Conservation (phyloP, 2,888 invertebrate species). For the Copidosoma aretas region DNA sequence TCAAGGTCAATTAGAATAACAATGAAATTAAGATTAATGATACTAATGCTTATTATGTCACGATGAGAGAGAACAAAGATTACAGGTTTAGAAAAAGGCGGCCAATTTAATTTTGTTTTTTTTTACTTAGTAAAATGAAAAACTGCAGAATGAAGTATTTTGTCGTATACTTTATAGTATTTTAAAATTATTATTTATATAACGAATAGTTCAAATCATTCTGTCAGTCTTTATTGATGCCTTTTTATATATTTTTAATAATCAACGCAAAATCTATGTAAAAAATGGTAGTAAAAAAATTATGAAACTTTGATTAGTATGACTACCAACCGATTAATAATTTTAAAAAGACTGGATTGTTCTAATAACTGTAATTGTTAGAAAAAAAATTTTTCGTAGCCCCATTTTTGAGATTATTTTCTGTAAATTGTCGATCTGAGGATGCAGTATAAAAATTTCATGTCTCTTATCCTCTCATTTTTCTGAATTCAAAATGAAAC, state of each 20-base stretch:
- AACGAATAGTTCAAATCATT: too few species aligned
- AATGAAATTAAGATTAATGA: conserved; percentile 33
- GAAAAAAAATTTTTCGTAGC: conserved; percentile 50
- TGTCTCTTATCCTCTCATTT: conserved; percentile 52
- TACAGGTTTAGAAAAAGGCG: conserved; percentile 1
- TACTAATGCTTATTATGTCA: conserved; percentile 3
- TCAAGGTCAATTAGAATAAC: conserved; percentile 51
- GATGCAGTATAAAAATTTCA: conserved; percentile 48
- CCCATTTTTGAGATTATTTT: conserved; percentile 50
- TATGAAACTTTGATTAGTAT: conserved; percentile 8
- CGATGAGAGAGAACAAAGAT: conserved; percentile 5
- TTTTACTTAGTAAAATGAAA: too few species aligned
- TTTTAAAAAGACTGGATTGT: conserved; percentile 27
- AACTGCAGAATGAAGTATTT: too few species aligned
- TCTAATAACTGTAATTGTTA: conserved; percentile 53
- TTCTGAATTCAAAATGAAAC: conserved; percentile 50
- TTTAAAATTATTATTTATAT: too few species aligned
- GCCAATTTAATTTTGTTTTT: neutral
- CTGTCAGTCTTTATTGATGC: too few species aligned
- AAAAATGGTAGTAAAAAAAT: neutral
- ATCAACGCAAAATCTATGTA: too few species aligned
- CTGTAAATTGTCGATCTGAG: conserved; percentile 50
- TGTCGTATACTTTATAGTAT: too few species aligned
- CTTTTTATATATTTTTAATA: too few species aligned
- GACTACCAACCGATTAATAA: conserved; percentile 32